Base-by-base conservation (phyloP, 35 echinoderm and acorn worm genomes). In the Apostichopus japonicus region DNA sequence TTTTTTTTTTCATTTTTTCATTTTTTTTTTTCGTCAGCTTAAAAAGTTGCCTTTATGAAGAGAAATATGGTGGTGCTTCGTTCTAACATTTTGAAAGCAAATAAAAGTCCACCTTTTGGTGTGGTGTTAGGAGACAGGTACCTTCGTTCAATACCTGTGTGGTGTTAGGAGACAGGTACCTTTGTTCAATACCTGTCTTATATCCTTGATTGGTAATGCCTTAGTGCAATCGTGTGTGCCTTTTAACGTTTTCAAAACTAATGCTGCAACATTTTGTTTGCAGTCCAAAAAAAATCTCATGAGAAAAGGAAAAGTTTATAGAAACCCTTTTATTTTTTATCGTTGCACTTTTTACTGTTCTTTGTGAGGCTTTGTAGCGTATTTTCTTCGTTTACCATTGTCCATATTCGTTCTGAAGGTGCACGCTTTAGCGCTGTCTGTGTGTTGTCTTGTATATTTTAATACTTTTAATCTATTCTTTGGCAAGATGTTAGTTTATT, bases 11-110 rank as follows among this genome's bases (percentile, higher is more conserved):
- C 33, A 44, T 44, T 44, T 44, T 44, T 44, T 44, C 33, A 0
- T 44, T 44, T 44, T 44, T 44, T 59, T 72, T 72, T 89, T 72
- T 67, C 33, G 86, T 89, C 86, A 87, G 86, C 86, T 87, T 89
- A 24, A 72, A 72, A 89, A 89, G 86, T 89, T 89, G 86, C 67
- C 86, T 89, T 89, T 89, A 89, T 72, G 52, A 89, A 56, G 79
- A 27, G 62, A 73, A 89, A 89, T 72, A 89, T 89, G 86, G 54
- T 89, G 62, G 61, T 89, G 86, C 67, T 89, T 72, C 72, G 7
- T 89, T 89, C 19, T 52, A 33, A 89, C 14, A 73, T 11, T 67
- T 89, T 88, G 6, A 56, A 52, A 56, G 67, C 57, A 23, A 54
- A 82, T 52, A 82, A 25, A 16, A 82, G 54, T 54, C 33, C 54